phyloP scores from a whole-genome alignment of 1,140 invertebrate genomes.

The Xylocopa sonorina region DNA sequence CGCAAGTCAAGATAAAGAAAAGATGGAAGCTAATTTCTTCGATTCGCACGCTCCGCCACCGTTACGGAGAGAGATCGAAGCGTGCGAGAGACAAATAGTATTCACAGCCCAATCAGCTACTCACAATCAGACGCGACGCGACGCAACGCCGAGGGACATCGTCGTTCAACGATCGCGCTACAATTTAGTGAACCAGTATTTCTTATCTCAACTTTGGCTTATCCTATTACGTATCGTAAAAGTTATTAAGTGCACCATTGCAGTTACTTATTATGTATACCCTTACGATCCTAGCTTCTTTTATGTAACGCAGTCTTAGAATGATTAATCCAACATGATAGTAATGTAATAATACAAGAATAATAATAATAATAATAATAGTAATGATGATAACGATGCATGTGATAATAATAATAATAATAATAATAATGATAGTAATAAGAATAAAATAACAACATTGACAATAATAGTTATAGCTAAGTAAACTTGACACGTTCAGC shows the following conservation, averaged over 20 bases:
- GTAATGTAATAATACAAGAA: not conserved
- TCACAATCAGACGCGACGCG: too few relatives aligned
- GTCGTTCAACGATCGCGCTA: not conserved
- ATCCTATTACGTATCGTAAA: constrained; percentile 1
- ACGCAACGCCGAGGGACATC: not conserved
- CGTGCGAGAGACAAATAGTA: not conserved
- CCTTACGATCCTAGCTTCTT: constrained; percentile 40
- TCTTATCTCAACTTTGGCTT: not conserved
- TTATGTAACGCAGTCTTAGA: constrained; percentile 32
- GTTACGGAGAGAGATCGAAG: not conserved
- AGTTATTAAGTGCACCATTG: constrained; percentile 45
- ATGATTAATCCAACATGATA: not conserved
- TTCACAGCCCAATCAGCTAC: constrained; percentile 26
- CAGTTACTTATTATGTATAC: constrained; percentile 9
- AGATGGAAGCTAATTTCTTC: not conserved
- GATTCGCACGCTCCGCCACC: not conserved
- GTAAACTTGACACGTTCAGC: constrained; percentile 11
- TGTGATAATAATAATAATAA: not conserved
- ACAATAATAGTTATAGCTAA: not conserved
- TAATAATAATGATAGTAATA: not conserved
- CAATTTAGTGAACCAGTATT: not conserved
- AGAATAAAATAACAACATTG: not conserved
- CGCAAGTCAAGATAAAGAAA: constrained; percentile 30
- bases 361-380: not conserved
- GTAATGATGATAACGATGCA: not conserved